Percentiles rank a stretch among this genome's conserved stretches.
These are phyloP conservation scores for Heliothis peltigera DNA, from an alignment of 2,888 invertebrate genomes.

Conservation along the genomic window DNA sequence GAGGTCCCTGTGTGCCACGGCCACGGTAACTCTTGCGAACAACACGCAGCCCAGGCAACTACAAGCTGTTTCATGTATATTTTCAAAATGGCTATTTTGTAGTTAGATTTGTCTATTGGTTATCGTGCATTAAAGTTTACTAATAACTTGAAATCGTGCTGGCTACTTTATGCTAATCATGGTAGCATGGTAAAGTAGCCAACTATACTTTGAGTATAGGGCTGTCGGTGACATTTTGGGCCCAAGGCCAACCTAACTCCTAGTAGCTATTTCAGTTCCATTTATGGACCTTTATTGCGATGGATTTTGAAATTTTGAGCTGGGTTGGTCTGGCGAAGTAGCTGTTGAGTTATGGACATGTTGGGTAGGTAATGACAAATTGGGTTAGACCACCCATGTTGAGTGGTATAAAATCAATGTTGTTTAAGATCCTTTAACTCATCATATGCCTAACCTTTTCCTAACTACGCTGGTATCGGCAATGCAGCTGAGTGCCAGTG, in stretches of 20 bases:
- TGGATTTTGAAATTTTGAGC: constrained; percentile 52
- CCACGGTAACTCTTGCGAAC: too few species aligned
- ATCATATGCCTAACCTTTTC: too few species aligned
- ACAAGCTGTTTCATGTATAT: too few species aligned
- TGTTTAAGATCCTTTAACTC: too few species aligned
- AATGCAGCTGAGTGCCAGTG: too few species aligned
- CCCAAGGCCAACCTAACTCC: constrained; percentile 52
- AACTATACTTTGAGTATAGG: constrained; percentile 47
- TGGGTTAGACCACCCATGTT: constrained; percentile 29
- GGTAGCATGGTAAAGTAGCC: constrained; percentile 16
- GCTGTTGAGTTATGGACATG: constrained; percentile 1
- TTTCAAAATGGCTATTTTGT: too few species aligned
- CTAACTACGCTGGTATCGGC: too few species aligned
- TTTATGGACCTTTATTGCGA: constrained; percentile 43
- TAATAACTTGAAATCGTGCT: constrained; percentile 43
- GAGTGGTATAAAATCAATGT: not conserved
- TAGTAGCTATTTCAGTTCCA: constrained; percentile 36
- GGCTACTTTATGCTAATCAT: constrained; percentile 40
- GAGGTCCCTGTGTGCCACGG: too few species aligned
- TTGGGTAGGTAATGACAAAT: not conserved
- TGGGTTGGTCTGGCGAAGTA: constrained; percentile 17
- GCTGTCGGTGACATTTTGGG: constrained; percentile 49
- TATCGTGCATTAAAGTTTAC: constrained; percentile 2
- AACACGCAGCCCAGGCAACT: too few species aligned
- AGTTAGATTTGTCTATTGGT: too few species aligned